Percentiles rank a stretch among this genome's conserved stretches.
Conservation (phyloP, 1,140 invertebrate genomes). For the Papilio xuthus region DNA sequence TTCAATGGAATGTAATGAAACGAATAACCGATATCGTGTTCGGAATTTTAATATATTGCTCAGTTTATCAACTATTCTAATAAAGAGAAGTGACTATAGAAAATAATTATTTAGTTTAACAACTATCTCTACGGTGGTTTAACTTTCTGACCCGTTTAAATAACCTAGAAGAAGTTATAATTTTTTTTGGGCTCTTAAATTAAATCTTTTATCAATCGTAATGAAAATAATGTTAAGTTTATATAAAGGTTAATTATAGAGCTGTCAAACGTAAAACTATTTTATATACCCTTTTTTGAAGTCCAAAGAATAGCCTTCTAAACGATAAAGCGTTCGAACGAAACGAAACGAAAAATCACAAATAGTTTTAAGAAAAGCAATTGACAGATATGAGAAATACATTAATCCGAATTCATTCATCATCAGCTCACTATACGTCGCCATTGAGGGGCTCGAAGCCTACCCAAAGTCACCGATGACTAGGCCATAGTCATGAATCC, state of each 20-base stretch:
- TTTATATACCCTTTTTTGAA: not conserved
- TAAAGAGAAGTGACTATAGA: not conserved
- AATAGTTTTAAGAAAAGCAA: not conserved
- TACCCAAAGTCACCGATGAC: too few relatives aligned
- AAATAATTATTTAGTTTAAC: not conserved
- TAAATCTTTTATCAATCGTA: not conserved
- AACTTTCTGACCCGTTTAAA: not conserved
- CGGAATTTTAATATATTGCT: not conserved
- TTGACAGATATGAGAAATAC: not conserved
- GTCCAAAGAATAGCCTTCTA: not conserved
- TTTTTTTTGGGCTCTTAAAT: not conserved
- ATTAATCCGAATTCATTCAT: not conserved
- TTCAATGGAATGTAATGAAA: not conserved
- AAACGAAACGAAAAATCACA: too few relatives aligned
- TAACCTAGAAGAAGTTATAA: not conserved
- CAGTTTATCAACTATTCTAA: not conserved
- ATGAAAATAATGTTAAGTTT: too few relatives aligned
- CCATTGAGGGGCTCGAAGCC: too few relatives aligned
- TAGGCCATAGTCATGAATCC: too few relatives aligned
- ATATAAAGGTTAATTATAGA: not conserved
- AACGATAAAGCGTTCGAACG: too few relatives aligned
- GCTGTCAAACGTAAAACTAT: not conserved
- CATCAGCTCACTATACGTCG: too few relatives aligned
- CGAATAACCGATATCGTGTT: slow-evolving; percentile 2
- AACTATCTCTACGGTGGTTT: not conserved